Evolutionary conservation across 1,140 invertebrate species (phyloP).

Genomic region (Ceratitis capitata): DNA sequence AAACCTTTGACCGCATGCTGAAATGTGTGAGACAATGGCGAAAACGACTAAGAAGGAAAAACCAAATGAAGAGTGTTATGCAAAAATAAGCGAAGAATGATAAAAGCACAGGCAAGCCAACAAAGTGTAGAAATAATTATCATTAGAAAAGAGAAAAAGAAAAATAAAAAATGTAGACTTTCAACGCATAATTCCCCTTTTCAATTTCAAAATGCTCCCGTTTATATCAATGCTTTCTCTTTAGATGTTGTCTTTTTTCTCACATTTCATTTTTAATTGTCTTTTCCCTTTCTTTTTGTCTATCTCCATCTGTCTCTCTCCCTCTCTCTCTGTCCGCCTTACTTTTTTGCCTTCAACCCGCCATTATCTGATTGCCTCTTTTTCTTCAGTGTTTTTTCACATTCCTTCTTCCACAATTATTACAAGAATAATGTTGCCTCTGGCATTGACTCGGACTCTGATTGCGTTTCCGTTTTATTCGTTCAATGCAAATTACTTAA

Average conservation of each 20-base stretch:
- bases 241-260: background rate
- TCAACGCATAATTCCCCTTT: background rate
- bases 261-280: background rate
- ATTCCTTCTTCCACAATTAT: background rate
- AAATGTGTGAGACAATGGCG: background rate
- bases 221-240: background rate
- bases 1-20: background rate
- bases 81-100: background rate
- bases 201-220: background rate
- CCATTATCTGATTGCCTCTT: background rate
- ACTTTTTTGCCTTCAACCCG: background rate
- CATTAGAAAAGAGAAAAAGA: background rate
- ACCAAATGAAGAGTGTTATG: background rate
- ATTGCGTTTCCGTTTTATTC: background rate
- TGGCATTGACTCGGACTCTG: background rate
- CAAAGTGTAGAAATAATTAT: background rate
- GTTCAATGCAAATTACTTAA: conserved; percentile 13
- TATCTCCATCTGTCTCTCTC: background rate
- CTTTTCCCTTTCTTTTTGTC: background rate
- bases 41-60: background rate
- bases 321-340: background rate
- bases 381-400: background rate
- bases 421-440: background rate
- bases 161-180: background rate
- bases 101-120: background rate